A percentile compares a stretch with the other conserved stretches of the same genome.
Evolutionary conservation across 2,888 invertebrate genomes (phyloP).

Genomic region (Tetranychus truncatus): DNA sequence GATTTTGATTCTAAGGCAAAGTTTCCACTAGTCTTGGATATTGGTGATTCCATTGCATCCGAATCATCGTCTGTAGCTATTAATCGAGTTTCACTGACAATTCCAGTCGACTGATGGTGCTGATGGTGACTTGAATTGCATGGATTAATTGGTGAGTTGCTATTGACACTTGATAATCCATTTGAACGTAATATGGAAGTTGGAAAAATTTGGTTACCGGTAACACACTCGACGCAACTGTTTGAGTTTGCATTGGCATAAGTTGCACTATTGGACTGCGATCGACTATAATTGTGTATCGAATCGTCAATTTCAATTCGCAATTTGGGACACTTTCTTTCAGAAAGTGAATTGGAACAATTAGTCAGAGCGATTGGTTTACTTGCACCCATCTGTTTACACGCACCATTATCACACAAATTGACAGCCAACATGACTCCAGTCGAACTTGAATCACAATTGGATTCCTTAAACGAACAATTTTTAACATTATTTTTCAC

Average conservation of each 20-base stretch:
- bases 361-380: not conserved
- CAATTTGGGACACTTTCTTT: not conserved
- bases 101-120: not conserved
- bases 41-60: conserved; percentile 21
- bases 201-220: not conserved
- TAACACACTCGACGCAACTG: not conserved
- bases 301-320: not conserved
- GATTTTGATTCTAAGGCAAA: conserved; percentile 17
- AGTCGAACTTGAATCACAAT: not conserved
- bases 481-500: not conserved
- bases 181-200: conserved; percentile 5
- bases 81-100: conserved; percentile 16
- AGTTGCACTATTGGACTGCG: not conserved
- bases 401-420: not conserved
- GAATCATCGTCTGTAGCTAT: conserved; percentile 21
- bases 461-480: not conserved
- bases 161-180: not conserved
- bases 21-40: conserved; percentile 13
- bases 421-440: not conserved
- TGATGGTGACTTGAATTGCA: not conserved
- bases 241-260: not conserved
- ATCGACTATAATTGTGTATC: not conserved
- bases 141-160: not conserved
- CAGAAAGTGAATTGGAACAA: not conserved
- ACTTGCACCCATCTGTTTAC: not conserved